These are phyloP conservation scores for Crossocerus cetratus DNA, from an alignment of 2,888 invertebrate species.

Conservation along the genomic window DNA sequence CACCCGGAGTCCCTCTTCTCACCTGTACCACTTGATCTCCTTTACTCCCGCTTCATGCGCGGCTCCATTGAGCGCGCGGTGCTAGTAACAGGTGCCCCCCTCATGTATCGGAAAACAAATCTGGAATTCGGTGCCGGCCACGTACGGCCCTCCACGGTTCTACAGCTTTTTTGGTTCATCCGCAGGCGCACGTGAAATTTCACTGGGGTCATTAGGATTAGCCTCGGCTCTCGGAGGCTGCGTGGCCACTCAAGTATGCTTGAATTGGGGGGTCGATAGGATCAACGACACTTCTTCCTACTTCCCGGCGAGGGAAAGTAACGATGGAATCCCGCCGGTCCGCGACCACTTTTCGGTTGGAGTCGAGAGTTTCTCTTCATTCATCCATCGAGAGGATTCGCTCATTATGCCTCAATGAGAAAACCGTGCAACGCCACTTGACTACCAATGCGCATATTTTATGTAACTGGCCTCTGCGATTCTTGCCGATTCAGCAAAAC, in stretches of 20 bases:
- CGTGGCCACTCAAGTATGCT: neutral
- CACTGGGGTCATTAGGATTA: neutral
- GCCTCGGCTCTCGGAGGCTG: neutral
- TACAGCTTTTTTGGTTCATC: no score
- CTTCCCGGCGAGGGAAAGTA: constrained; percentile 1
- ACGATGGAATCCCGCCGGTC: neutral
- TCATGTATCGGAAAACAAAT: constrained; percentile 37
- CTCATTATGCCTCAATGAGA: no score
- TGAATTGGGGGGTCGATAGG: neutral
- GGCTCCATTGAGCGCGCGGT: constrained; percentile 46
- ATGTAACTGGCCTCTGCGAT: no score
- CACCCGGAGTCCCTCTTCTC: constrained; percentile 29
- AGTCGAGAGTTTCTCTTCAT: neutral
- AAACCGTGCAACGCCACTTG: no score
- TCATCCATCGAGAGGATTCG: neutral
- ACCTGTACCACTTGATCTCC: constrained; percentile 7
- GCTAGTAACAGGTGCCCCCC: constrained; percentile 52
- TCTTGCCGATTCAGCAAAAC: no score
- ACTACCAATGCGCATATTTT: no score
- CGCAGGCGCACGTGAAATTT: neutral
- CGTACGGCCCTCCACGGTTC: neutral
- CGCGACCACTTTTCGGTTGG: neutral
- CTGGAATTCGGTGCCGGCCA: constrained; percentile 15
- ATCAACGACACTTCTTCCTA: neutral
- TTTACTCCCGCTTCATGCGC: neutral